A percentile compares a stretch with the other conserved stretches of the same genome.
Conservation (phyloP, 2,888 invertebrate species). For the Pheosia tremula region DNA sequence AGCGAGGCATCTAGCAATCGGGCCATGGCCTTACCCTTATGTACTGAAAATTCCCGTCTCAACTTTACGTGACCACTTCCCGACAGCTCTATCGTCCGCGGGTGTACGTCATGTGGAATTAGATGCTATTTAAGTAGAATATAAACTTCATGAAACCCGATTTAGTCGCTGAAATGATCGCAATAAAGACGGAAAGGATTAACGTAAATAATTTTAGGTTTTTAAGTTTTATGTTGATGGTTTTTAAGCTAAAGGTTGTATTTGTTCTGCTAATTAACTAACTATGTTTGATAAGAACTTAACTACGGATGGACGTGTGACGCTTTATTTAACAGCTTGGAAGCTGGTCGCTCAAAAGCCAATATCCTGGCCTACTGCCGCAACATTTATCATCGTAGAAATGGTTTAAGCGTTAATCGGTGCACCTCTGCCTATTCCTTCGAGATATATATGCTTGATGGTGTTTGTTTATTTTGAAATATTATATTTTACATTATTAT, state of each 20-base stretch:
- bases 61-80: conserved; percentile 39
- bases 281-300: no score
- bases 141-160: neutral
- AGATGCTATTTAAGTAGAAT: conserved; percentile 21
- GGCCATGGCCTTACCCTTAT: neutral
- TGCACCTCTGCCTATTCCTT: no score
- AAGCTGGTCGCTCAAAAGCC: no score
- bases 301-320: no score
- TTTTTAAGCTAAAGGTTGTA: neutral
- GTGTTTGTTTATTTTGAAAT: no score
- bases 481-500: no score
- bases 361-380: no score
- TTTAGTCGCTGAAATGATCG: neutral
- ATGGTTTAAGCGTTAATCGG: no score
- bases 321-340: no score
- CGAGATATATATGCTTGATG: no score
- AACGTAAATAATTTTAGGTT: conserved; percentile 1
- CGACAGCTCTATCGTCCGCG: conserved; percentile 13
- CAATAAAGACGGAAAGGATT: conserved; percentile 29
- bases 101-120: conserved; percentile 19
- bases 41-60: conserved; percentile 17
- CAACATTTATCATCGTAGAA: no score
- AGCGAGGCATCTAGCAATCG: neutral
- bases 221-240: neutral
- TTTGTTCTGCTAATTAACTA: conserved; percentile 3